These are phyloP conservation scores for Drosophila athabasca DNA, from an alignment of 1,140 invertebrate genomes.

Conservation along the genomic window DNA sequence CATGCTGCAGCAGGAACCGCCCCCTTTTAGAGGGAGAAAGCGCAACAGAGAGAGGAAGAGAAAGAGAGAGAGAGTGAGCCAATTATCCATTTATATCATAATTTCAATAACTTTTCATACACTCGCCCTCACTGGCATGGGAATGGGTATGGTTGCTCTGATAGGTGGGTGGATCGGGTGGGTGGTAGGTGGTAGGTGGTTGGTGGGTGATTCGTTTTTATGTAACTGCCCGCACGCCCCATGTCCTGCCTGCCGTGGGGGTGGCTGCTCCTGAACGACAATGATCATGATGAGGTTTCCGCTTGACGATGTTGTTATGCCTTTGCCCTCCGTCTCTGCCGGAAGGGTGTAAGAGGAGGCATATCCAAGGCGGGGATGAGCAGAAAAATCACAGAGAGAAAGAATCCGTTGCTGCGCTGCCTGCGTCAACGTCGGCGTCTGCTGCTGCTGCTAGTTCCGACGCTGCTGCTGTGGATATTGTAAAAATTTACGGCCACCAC, in stretches of 20 bases:
- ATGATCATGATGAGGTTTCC: conserved; percentile 55
- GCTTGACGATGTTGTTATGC: conserved; percentile 34
- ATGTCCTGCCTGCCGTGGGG: too few relatives aligned
- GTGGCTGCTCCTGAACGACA: conserved; percentile 52
- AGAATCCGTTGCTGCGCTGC: conserved; percentile 50
- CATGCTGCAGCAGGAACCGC: conserved; percentile 36
- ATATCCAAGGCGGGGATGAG: conserved; percentile 29
- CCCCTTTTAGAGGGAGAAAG: conserved; percentile 17
- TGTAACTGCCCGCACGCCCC: conserved; percentile 55
- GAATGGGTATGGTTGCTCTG: conserved; percentile 25
- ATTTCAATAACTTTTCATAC: conserved; percentile 81
- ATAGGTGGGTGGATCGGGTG: conserved; percentile 57
- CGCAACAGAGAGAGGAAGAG: neutral
- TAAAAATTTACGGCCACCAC: conserved; percentile 71
- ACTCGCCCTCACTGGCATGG: conserved; percentile 32
- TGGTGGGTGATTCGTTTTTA: conserved; percentile 67
- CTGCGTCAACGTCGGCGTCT: conserved; percentile 31
- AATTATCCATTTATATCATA: conserved; percentile 80
- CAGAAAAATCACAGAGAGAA: conserved; percentile 71
- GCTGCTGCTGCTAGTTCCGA: conserved; percentile 5
- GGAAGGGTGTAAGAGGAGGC: neutral
- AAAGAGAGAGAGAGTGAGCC: conserved; percentile 30
- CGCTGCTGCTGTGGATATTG: conserved; percentile 54
- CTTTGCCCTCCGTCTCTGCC: neutral
- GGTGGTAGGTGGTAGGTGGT: conserved; percentile 46